These are phyloP conservation scores for Papilio gigon DNA, from an alignment of 2,888 invertebrate genomes.

Conservation along the genomic window DNA sequence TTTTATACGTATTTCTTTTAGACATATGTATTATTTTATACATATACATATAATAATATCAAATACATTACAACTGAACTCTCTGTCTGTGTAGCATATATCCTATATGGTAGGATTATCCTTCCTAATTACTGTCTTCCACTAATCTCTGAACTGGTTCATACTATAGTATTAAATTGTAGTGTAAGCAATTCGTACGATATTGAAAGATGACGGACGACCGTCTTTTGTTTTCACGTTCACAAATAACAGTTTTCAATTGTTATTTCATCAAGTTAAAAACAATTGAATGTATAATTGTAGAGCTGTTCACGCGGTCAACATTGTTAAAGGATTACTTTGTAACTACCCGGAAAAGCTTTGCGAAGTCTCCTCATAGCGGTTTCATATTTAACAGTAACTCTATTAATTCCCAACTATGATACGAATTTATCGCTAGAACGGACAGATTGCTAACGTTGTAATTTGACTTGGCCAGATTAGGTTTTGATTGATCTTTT, in stretches of 20 bases:
- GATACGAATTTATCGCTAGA: constrained; percentile 13
- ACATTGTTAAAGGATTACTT: constrained; percentile 2
- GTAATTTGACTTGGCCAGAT: not conserved
- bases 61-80: not conserved
- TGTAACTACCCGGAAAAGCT: constrained; percentile 1
- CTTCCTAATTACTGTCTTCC: too few species aligned
- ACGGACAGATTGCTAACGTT: not conserved
- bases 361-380: not conserved
- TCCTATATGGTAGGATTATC: too few species aligned
- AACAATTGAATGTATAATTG: not conserved
- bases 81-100: too few species aligned
- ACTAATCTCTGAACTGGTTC: too few species aligned
- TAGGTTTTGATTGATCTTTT: not conserved
- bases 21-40: too few species aligned
- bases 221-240: too few species aligned
- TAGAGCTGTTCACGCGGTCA: not conserved
- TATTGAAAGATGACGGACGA: too few species aligned
- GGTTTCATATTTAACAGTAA: not conserved
- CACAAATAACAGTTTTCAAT: too few species aligned
- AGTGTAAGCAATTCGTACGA: too few species aligned
- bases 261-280: too few species aligned
- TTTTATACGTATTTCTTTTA: too few species aligned
- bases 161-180: too few species aligned
- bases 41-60: not conserved
- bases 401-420: not conserved